These are phyloP conservation scores for Dryomyza anilis DNA, from an alignment of 2,888 invertebrate species.

Conservation along the genomic window DNA sequence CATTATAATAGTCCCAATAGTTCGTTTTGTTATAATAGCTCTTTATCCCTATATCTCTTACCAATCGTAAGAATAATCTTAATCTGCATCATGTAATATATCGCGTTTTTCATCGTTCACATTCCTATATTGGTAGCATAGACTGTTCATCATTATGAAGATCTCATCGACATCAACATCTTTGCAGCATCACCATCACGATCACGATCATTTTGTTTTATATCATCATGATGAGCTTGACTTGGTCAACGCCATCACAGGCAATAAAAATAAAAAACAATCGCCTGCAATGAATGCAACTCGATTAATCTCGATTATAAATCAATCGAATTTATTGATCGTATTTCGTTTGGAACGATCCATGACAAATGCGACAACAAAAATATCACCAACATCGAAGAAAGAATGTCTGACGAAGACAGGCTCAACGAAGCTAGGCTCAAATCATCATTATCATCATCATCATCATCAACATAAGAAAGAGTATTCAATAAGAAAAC, in stretches of 20 bases:
- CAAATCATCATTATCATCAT: slow-evolving; percentile 38
- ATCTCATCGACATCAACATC: background rate
- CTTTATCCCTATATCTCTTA: too few species aligned
- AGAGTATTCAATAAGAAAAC: slow-evolving; percentile 43
- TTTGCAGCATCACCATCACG: background rate
- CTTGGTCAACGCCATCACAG: too few species aligned
- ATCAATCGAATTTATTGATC: slow-evolving; percentile 38
- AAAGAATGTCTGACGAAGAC: slow-evolving; percentile 19
- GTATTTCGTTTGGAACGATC: slow-evolving; percentile 29
- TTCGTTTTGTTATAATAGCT: too few species aligned
- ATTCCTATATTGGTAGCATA: background rate
- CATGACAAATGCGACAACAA: slow-evolving; percentile 39
- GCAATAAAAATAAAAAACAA: background rate
- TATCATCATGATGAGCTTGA: too few species aligned
- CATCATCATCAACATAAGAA: too few species aligned
- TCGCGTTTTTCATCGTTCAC: too few species aligned
- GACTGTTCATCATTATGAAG: background rate
- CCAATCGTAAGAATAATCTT: too few species aligned
- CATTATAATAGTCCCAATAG: too few species aligned
- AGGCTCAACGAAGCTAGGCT: slow-evolving; percentile 35
- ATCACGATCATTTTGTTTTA: too few species aligned
- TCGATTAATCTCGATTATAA: slow-evolving; percentile 32
- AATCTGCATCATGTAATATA: too few species aligned
- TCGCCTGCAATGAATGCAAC: background rate
- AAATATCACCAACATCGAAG: slow-evolving; percentile 13